Evolutionary conservation across 2,113 vertebrate genomes (phyloP), one percentile per base, ranked within the genome.

Genomic region (Actenoides hombroni): DNA sequence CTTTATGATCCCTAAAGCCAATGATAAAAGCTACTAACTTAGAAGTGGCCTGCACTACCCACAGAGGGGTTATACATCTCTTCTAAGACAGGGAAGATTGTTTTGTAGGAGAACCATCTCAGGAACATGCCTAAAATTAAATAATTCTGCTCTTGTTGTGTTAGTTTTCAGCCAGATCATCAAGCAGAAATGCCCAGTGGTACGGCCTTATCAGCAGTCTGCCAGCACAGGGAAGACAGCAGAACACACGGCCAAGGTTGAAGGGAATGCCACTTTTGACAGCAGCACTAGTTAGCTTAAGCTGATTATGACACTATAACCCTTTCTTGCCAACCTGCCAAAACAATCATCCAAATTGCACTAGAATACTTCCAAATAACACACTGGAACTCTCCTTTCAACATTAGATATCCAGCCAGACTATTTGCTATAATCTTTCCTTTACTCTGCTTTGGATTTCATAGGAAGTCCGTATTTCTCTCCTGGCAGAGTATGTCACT

Each of bases 201-300:
- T 35, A 40, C 0, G 3, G 46, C 13, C 0, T 0, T 33, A 53
- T 3, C 63, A 44, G 37, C n/a, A 61, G 59, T 20, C 5, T 4
- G 65, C 60, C 68, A 59, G 60, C 39, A 18, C 12, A 10, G 46
- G 37, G 65, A 37, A 25, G 46, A 42, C 13, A 69, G 67, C 74
- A 63, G 37, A 84, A 53, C 7, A 16, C 3, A 29, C 28, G n/a
- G 57, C 39, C 44, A 3, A 5, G 21, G 29, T 44, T 24, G 68
- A 39, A 44, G 49, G 31, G 10, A 56, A 31, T 2, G 26, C 51
- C 69, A 19, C 57, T 67, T 44, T 51, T 40, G 63, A 56, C 64
- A 77, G 76, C 51, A 71, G 53, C 39, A 13, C 29, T 33, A 51
- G n/a, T 49, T 29, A 76, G 69, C 64, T 60, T 67, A 29, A 56